Percentiles rank a stretch among this genome's conserved stretches.
Conservation (phyloP, 2,888 invertebrate species). For the Ectemnius cavifrons region DNA sequence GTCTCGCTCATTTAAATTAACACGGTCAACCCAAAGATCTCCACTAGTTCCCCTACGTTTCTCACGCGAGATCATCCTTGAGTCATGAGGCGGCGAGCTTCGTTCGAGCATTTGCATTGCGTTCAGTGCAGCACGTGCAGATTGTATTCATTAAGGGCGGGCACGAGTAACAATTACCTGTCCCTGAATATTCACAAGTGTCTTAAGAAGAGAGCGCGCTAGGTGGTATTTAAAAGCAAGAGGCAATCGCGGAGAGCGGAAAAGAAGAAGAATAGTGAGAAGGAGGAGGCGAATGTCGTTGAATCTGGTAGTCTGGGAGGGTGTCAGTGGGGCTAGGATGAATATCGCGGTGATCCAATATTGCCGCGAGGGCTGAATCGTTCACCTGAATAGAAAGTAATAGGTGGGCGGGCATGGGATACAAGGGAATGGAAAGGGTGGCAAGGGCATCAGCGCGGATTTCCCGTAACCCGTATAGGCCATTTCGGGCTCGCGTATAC, state of each 20-base stretch:
- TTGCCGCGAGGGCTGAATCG: constrained; percentile 69
- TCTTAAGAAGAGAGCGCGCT: neutral
- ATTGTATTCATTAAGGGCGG: neutral
- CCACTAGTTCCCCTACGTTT: neutral
- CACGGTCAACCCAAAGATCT: constrained; percentile 48
- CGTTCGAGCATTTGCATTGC: neutral
- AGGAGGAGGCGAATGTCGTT: neutral
- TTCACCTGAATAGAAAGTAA: constrained; percentile 47
- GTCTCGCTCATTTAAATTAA: constrained; percentile 50
- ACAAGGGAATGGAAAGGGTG: constrained; percentile 14
- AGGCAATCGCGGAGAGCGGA: neutral
- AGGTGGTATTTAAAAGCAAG: neutral
- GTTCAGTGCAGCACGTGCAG: neutral
- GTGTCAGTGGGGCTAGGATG: too few relatives aligned
- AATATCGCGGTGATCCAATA: constrained; percentile 63
- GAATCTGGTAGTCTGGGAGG: neutral
- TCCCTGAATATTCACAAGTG: constrained; percentile 3
- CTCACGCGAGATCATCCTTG: too few relatives aligned
- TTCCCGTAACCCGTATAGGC: constrained; percentile 70
- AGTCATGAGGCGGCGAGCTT: too few relatives aligned
- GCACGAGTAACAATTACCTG: neutral
- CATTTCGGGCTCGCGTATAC: constrained; percentile 65
- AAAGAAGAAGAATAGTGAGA: neutral
- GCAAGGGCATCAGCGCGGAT: constrained; percentile 59
- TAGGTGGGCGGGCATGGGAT: constrained; percentile 6